These are phyloP conservation scores for Helogale parvula DNA, from an alignment of 2,113 vertebrate species.

Conservation along the genomic window DNA sequence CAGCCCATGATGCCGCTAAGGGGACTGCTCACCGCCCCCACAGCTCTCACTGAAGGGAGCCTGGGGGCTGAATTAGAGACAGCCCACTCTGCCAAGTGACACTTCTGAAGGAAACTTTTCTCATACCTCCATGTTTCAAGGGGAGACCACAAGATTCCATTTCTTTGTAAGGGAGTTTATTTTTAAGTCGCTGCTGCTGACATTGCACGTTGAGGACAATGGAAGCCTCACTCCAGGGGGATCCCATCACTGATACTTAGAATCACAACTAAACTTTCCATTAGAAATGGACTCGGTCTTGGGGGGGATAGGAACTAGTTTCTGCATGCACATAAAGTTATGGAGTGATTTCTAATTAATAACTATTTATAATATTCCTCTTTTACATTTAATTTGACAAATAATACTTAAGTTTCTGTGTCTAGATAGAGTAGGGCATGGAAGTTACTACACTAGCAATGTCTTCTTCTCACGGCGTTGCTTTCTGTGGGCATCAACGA, in stretches of 20 bases:
- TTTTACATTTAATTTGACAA: constrained; percentile 1
- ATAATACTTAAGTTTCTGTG: not conserved
- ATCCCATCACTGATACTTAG: not conserved
- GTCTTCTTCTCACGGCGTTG: not conserved
- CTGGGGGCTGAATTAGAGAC: not conserved
- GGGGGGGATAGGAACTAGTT: not conserved
- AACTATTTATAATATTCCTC: not conserved
- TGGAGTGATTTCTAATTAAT: not conserved
- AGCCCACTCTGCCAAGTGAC: not conserved
- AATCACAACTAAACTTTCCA: constrained; percentile 14
- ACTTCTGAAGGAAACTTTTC: constrained; percentile 44
- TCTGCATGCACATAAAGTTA: not conserved
- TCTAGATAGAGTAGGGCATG: not conserved
- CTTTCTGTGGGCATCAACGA: not conserved
- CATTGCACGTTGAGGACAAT: not conserved
- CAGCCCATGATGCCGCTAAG: not conserved
- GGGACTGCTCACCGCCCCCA: not conserved
- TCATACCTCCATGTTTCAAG: not conserved
- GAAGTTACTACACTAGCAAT: not conserved
- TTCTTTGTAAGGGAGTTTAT: not conserved
- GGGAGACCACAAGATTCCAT: constrained; percentile 21
- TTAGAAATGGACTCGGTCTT: not conserved
- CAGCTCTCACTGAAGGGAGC: not conserved
- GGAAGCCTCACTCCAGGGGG: not conserved
- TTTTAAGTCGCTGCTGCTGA: not conserved